A percentile compares a stretch with the other conserved stretches of the same genome.
These are phyloP conservation scores for Cryptus armator DNA, from an alignment of 2,888 invertebrate genomes.

Conservation along the genomic window DNA sequence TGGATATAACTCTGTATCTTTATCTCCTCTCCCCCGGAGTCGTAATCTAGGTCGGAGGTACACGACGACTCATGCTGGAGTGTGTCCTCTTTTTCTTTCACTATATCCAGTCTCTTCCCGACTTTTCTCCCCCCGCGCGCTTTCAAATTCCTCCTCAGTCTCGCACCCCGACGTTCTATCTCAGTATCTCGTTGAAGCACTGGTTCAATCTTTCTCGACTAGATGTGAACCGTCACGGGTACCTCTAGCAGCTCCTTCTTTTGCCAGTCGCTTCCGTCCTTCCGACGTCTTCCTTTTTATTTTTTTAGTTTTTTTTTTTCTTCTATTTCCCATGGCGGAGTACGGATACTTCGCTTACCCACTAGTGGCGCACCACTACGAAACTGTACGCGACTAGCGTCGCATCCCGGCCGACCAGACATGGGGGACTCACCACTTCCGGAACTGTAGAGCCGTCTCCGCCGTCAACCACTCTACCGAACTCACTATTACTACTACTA, in stretches of 20 bases:
- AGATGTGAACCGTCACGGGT: slow-evolving; percentile 15
- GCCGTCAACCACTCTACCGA: not conserved
- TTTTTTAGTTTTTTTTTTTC: no score
- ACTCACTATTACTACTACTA: slow-evolving; percentile 23
- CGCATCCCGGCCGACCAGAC: slow-evolving; percentile 26
- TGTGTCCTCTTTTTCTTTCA: slow-evolving; percentile 2
- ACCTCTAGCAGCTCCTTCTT: not conserved
- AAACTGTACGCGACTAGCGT: slow-evolving; percentile 2
- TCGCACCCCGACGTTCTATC: not conserved
- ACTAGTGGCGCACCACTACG: slow-evolving; percentile 24
- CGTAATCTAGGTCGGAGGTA: slow-evolving; percentile 63
- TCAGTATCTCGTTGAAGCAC: slow-evolving; percentile 3
- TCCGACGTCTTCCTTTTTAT: not conserved
- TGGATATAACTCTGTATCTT: slow-evolving; percentile 32
- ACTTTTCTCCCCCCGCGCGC: slow-evolving; percentile 33
- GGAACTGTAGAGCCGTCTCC: slow-evolving; percentile 32
- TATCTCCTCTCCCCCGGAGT: slow-evolving; percentile 38
- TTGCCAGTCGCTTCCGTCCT: not conserved
- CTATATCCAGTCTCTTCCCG: slow-evolving; percentile 28
- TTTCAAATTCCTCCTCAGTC: slow-evolving; percentile 10
- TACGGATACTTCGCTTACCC: slow-evolving; percentile 13
- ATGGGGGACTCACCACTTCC: slow-evolving; percentile 53
- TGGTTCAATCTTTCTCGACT: slow-evolving; percentile 45
- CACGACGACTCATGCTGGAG: slow-evolving; percentile 37
- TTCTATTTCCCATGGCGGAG: slow-evolving; percentile 1